These are phyloP conservation scores for Deroptyus accipitrinus DNA, from an alignment of 2,113 vertebrate species.

Conservation along the genomic window DNA sequence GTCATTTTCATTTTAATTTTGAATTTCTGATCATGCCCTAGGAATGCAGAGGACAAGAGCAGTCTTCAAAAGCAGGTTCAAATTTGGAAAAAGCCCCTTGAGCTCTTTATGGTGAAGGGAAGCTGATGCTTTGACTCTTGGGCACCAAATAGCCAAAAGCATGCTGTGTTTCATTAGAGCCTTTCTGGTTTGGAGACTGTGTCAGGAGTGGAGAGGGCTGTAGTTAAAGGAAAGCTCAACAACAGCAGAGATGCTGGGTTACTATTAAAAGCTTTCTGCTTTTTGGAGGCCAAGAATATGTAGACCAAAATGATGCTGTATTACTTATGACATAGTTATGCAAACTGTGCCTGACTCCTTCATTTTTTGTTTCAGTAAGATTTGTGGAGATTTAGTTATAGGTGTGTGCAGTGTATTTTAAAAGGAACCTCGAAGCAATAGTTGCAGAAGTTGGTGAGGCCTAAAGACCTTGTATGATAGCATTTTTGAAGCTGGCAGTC, in stretches of 20 bases:
- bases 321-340: not conserved
- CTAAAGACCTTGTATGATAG: not conserved
- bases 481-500: not conserved
- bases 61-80: not conserved
- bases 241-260: not conserved
- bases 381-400: not conserved
- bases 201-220: not conserved
- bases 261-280: not conserved
- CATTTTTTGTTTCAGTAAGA: rapidly evolving
- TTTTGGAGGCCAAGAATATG: not conserved
- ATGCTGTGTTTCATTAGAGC: not conserved
- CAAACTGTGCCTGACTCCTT: not conserved
- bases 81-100: rapidly evolving
- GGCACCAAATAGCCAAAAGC: not conserved
- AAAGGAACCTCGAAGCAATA: not conserved
- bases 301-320: not conserved
- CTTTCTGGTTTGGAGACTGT: rapidly evolving
- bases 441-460: not conserved
- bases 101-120: not conserved
- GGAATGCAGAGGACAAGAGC: not conserved
- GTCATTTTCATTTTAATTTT: not conserved
- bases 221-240: not conserved
- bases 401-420: not conserved
- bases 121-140: not conserved
- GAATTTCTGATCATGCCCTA: not conserved